These are phyloP conservation scores for Drosophila truncata DNA, from an alignment of 1,140 invertebrate species.

Conservation along the genomic window DNA sequence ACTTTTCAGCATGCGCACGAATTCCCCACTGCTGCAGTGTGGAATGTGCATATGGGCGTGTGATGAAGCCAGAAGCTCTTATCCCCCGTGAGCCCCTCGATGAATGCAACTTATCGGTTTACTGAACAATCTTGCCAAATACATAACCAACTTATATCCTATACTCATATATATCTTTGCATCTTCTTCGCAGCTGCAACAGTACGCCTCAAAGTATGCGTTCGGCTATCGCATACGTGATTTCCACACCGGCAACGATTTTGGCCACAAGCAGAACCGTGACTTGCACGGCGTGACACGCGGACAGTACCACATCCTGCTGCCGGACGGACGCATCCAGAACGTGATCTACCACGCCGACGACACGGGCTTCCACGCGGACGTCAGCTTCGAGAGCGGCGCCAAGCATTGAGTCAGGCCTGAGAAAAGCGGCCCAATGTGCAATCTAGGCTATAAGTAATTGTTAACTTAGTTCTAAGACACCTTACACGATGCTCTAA, in stretches of 20 bases:
- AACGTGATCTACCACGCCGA: constrained; percentile 92
- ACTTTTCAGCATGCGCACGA: constrained; percentile 67
- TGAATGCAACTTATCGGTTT: constrained; percentile 58
- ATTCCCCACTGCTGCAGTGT: constrained; percentile 33
- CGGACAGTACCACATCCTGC: constrained; percentile 91
- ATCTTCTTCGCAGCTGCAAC: constrained; percentile 87
- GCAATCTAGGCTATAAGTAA: constrained; percentile 47
- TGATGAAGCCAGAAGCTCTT: not conserved
- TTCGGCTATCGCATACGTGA: constrained; percentile 91
- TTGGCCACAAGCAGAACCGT: constrained; percentile 89
- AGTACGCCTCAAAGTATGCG: constrained; percentile 90
- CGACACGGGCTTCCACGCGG: constrained; percentile 90
- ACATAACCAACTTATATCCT: constrained; percentile 44
- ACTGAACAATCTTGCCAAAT: constrained; percentile 38
- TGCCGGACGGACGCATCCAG: constrained; percentile 92
- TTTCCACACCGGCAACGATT: constrained; percentile 89
- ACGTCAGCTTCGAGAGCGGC: constrained; percentile 87
- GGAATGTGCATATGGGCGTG: constrained; percentile 29
- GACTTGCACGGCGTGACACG: constrained; percentile 88
- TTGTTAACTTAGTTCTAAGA: constrained; percentile 31
- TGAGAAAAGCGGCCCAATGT: constrained; percentile 23
- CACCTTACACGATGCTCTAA: not conserved
- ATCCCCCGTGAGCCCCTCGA: not conserved
- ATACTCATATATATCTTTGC: not conserved
- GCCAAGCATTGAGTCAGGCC: constrained; percentile 56